These are phyloP conservation scores for Busseola fusca DNA, from an alignment of 2,888 invertebrate species.

Conservation along the genomic window DNA sequence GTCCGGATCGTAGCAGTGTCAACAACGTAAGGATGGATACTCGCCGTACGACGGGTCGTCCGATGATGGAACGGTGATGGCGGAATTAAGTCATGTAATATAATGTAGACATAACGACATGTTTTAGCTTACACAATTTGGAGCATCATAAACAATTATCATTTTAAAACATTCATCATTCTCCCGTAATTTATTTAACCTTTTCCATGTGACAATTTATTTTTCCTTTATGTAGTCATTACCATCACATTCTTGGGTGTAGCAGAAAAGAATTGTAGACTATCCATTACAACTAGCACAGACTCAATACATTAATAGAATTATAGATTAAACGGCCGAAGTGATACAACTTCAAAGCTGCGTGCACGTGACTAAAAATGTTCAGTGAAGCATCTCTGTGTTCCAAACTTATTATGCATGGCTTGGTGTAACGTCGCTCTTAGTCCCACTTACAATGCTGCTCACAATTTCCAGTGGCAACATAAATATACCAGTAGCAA, in stretches of 20 bases:
- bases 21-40: no score
- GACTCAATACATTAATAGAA: background rate
- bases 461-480: constrained; percentile 35
- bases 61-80: no score
- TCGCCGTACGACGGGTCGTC: no score
- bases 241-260: background rate
- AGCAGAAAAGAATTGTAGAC: background rate
- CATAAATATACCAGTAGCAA: constrained; percentile 28
- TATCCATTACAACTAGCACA: background rate
- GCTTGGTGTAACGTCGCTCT: constrained; percentile 8
- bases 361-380: background rate
- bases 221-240: background rate
- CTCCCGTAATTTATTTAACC: background rate
- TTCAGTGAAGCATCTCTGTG: background rate
- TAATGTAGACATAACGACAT: background rate
- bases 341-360: background rate
- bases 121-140: background rate
- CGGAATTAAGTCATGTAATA: no score
- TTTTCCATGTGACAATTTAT: background rate
- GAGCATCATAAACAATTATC: background rate
- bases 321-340: background rate
- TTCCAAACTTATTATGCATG: constrained; percentile 36
- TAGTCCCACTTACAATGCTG: constrained; percentile 26
- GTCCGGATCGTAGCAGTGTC: no score
- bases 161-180: background rate